Base-by-base conservation (phyloP, 2,888 invertebrate species). In the Ochlodes sylvanus region DNA sequence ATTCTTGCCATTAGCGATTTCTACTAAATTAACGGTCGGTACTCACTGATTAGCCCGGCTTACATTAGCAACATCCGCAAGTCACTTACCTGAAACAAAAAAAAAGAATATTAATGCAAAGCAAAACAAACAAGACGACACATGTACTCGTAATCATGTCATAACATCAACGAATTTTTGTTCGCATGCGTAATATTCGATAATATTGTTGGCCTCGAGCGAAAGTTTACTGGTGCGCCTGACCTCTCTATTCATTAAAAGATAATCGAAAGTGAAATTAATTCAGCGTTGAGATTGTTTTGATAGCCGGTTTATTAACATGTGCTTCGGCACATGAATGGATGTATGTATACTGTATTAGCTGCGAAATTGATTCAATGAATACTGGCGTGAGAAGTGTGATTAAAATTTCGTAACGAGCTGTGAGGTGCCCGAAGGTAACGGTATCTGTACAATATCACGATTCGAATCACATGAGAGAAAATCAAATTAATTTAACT, bases 231-330 rank as follows among this genome's bases (percentile, higher is more conserved):
- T 78, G 76, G 75, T 73, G 72, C 76, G 76, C 76, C 82, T 88
- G 90, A 91, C 91, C 91, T 84, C 86, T 79, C 85, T 82, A 84
- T 88, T 89, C 90, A 91, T 90, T 87, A 88, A 79, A 84, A 83
- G 80, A 86, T 86, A 86, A 90, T 86, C 85, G 89, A 92, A 91
- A 91, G 91, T 88, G 86, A 91, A 91, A 90, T 90, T 86, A 89
- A 89, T 87, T 88, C 86, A 79, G 78, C 74, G 77, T 75, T 70
- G 75, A 85, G 82, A 87, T 88, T 82, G 83, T 79, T 85, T 85
- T 82, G 84, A 85, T 84, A 82, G 79, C 71, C 72, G 79, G 79
- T 79, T 27, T 80, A 80, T 85, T 85, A 85, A 83, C 83, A 84
- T 81, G 76, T 81, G 82, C 80, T 79, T 77, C 76, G 73, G 72